phyloP scores from a whole-genome alignment of 1,140 invertebrate genomes.

The Akabosia matsudoensis region DNA sequence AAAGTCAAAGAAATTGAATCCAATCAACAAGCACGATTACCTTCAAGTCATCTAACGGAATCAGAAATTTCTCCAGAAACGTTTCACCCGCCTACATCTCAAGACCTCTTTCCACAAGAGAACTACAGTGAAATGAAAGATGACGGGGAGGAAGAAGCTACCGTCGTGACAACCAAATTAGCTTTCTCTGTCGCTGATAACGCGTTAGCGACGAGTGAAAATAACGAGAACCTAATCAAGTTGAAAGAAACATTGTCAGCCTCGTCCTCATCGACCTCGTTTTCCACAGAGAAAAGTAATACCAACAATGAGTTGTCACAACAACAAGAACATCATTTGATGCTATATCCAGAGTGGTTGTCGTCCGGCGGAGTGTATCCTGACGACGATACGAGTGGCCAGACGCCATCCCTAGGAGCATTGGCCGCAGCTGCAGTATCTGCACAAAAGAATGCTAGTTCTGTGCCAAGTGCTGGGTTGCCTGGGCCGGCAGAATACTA shows the following conservation, averaged over 20 bases:
- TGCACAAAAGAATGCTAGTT: neutral
- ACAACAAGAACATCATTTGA: neutral
- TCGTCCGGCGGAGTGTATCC: conserved; percentile 38
- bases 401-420: neutral
- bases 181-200: neutral
- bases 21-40: conserved; percentile 7
- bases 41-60: neutral
- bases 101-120: neutral
- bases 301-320: neutral
- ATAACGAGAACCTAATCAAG: conserved; percentile 9
- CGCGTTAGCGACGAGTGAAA: neutral
- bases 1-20: conserved; percentile 14
- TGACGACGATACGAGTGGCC: conserved; percentile 12
- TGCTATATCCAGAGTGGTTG: conserved; percentile 42
- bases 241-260: neutral
- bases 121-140: neutral
- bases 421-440: neutral
- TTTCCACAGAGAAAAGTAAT: neutral
- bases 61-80: neutral
- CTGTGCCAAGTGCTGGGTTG: neutral
- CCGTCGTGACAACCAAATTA: conserved; percentile 16
- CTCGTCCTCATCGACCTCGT: neutral
- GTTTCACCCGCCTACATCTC: no score
- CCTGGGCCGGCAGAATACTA: conserved; percentile 23
- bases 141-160: neutral